Evolutionary conservation across 2,113 vertebrate genomes (phyloP).

Genomic region (Anguilla rostrata): DNA sequence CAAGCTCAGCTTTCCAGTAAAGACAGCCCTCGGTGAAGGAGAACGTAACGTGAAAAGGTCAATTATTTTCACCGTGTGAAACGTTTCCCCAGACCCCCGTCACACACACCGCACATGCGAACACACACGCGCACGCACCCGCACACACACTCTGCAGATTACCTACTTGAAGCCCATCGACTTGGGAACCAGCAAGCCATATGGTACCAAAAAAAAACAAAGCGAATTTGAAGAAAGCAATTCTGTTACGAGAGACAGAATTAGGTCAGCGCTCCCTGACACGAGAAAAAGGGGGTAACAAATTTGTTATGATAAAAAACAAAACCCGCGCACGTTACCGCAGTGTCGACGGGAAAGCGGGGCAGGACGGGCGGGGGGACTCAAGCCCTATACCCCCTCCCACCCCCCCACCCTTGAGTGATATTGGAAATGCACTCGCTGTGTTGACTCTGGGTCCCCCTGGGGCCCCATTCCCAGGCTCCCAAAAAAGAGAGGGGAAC

Average conservation of each 20-base stretch:
- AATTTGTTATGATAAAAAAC: conserved; percentile 17
- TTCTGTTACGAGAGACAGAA: background rate
- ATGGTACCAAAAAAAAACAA: background rate
- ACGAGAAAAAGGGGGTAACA: background rate
- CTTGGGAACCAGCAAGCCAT: background rate
- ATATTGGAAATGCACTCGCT: conserved; percentile 5
- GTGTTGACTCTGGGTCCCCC: conserved; percentile 15
- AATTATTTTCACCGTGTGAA: background rate
- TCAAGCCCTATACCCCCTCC: too few relatives aligned
- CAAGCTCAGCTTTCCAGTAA: background rate
- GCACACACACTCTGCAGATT: background rate
- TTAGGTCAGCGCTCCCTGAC: background rate
- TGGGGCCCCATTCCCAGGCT: conserved; percentile 27
- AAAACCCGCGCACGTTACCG: conserved; percentile 16
- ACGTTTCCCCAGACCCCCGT: background rate
- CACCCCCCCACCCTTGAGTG: background rate
- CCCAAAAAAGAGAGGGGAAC: conserved; percentile 37
- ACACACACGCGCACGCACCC: background rate
- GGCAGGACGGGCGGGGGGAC: background rate
- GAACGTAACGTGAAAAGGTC: background rate
- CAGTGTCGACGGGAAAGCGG: background rate
- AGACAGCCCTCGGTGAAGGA: background rate
- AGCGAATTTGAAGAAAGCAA: background rate
- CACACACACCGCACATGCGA: background rate
- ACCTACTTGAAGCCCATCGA: background rate